Evolutionary conservation across 2,888 invertebrate species (phyloP), one percentile per base, ranked within the genome.

Genomic region (Eupithecia dodoneata): DNA sequence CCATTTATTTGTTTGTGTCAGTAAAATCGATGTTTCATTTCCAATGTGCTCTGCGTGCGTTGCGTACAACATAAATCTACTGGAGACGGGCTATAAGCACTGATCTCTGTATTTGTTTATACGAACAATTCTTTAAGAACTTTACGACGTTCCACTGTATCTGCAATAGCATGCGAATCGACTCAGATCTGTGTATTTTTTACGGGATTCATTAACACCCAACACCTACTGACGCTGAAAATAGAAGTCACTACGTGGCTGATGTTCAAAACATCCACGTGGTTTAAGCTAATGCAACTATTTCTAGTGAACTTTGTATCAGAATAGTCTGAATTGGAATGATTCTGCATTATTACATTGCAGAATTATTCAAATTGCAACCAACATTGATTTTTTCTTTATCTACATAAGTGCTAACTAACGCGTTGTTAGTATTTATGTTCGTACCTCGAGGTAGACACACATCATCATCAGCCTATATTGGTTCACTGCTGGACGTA

Each of bases 131-230:
- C 75, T 78, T 75, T 73, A 75, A 47, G 30, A 66, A 76, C 65
- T 76, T 78, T 78, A 78, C 76, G 78, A 78, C 52, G 76, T 70
- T 73, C 63, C 65, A 74, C 63, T 52, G 74, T 74, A 76, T 74
- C 76, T 76, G 55, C 66, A 49, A 52, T 45, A 72, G 65, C 45
- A 42, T 78, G 55, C 41, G 72, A 70, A 74, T 63, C 73, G 66
- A 44, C 45, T 72, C 5, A 49, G 12, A 41, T 65, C 72, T 78
- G 76, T 72, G 70, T 74, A 69, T 74, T 74, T 72, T 72, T 74
- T 47, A 66, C 12, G 13, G 44, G 69, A 66, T 74, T 73, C 70
- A 70, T 73, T 52, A 18, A 55, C 73, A 75, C 71, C 44, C 44
- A 70, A 70, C 55, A 67, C 72, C 67, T 52, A 72, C 74, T 59